Evolutionary conservation across 2,797 vertebrate species (phyloP).

Genomic region (Alcedo quadribrachys): DNA sequence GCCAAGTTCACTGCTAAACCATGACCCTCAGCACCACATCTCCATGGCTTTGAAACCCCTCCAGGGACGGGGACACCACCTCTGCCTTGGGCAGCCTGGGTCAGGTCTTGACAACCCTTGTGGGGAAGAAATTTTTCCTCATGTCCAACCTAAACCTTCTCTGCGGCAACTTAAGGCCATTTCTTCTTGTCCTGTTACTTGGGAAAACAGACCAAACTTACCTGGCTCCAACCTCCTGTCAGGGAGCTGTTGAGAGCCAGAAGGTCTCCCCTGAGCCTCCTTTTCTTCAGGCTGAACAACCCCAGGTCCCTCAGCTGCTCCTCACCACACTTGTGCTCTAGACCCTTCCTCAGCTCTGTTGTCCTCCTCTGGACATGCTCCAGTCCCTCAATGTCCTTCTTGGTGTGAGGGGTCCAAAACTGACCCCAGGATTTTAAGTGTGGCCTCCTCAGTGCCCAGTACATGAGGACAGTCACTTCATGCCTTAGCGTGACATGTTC

Average conservation of each 20-base stretch:
- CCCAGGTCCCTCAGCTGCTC: background rate
- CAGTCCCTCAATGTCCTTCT: background rate
- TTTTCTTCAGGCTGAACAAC: background rate
- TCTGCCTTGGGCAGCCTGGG: background rate
- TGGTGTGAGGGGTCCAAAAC: background rate
- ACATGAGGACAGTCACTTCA: background rate
- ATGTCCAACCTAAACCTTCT: background rate
- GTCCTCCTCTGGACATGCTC: background rate
- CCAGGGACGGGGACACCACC: background rate
- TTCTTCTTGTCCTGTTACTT: background rate
- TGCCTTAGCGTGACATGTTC: rapidly evolving
- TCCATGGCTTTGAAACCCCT: background rate
- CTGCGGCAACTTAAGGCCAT: background rate
- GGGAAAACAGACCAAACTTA: background rate
- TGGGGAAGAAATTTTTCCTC: background rate
- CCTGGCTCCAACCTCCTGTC: background rate
- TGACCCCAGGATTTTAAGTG: background rate
- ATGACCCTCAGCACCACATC: background rate
- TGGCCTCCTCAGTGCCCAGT: background rate
- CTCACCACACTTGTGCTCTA: background rate
- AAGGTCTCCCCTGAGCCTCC: background rate
- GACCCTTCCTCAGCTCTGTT: too few relatives aligned
- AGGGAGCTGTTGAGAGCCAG: background rate
- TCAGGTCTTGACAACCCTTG: background rate
- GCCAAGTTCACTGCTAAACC: background rate